Evolutionary conservation across 1,140 invertebrate genomes (phyloP).

Genomic region (Bombus haemorrhoidalis): DNA sequence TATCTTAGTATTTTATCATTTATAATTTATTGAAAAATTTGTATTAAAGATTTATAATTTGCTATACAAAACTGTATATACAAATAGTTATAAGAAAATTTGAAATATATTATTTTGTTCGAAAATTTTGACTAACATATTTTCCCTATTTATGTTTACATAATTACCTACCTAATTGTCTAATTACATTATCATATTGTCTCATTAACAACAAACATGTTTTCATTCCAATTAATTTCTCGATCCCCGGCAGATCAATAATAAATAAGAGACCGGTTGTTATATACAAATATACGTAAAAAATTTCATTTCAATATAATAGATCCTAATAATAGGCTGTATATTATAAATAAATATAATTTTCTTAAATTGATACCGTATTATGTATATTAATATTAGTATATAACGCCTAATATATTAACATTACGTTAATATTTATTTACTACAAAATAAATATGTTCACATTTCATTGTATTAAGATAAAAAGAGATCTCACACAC

Average conservation of each 20-base stretch:
- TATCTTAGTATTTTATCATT: no score
- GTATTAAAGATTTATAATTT: background rate
- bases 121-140: background rate
- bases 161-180: background rate
- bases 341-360: constrained; percentile 2
- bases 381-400: background rate
- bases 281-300: background rate
- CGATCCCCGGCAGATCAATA: background rate
- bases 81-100: background rate
- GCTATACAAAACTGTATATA: background rate
- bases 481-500: background rate
- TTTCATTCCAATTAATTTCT: background rate
- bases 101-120: no score
- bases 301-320: no score
- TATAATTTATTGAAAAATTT: no score
- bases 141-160: background rate
- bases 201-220: background rate
- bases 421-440: background rate
- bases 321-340: background rate
- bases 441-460: background rate
- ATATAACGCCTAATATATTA: background rate
- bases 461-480: background rate
- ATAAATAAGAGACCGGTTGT: background rate
- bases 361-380: background rate
- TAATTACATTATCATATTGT: background rate